A percentile compares a stretch with the other conserved stretches of the same genome.
phyloP scores from a whole-genome alignment of 2,888 invertebrate genomes.

The Agrypnus murinus region DNA sequence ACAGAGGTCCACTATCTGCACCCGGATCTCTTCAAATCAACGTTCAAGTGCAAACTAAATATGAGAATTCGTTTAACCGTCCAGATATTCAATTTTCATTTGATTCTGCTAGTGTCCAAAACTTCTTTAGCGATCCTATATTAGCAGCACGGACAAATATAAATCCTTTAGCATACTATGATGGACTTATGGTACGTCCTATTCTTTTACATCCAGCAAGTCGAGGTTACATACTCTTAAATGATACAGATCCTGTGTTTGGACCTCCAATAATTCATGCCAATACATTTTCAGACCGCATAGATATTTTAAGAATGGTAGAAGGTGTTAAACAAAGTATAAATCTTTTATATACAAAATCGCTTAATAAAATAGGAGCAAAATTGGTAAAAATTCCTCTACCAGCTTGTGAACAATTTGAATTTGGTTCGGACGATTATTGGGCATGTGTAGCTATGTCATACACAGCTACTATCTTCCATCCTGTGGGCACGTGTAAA shows the following conservation, averaged over 20 bases:
- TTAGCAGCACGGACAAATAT: constrained; percentile 67
- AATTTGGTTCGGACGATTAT: constrained; percentile 79
- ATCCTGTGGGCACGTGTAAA: constrained; percentile 81
- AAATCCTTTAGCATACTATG: constrained; percentile 77
- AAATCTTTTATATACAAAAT: constrained; percentile 75
- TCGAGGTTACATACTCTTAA: constrained; percentile 77
- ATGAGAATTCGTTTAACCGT: constrained; percentile 69
- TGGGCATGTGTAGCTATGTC: constrained; percentile 78
- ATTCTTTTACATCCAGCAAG: constrained; percentile 79
- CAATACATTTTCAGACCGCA: constrained; percentile 78
- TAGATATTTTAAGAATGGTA: constrained; percentile 78
- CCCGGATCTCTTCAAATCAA: constrained; percentile 75
- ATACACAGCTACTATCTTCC: constrained; percentile 82
- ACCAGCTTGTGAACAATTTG: constrained; percentile 74
- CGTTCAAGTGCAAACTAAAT: constrained; percentile 78
- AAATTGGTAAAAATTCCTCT: constrained; percentile 74
- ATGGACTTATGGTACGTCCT: constrained; percentile 77
- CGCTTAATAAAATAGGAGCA: constrained; percentile 76
- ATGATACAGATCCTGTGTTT: constrained; percentile 80
- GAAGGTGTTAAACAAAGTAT: constrained; percentile 77
- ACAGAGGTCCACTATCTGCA: constrained; percentile 74
- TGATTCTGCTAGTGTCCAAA: constrained; percentile 75
- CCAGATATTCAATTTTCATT: constrained; percentile 82
- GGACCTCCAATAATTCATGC: constrained; percentile 84
- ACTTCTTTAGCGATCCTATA: constrained; percentile 76